These are phyloP conservation scores for Helicoverpa assulta DNA, from an alignment of 2,888 invertebrate species.

Conservation along the genomic window DNA sequence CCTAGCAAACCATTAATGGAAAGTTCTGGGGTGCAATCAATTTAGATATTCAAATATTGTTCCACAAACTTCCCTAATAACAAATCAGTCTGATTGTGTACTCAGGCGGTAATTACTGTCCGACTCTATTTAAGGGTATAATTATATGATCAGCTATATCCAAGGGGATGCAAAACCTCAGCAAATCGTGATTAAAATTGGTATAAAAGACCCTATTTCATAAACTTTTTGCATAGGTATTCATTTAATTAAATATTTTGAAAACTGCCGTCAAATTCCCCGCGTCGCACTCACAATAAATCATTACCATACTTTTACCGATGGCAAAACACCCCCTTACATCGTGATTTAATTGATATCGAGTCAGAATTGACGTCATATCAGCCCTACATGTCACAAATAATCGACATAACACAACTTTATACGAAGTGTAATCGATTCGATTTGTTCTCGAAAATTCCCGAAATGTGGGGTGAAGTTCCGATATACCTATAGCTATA, in stretches of 20 bases:
- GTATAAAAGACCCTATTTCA: too few species aligned
- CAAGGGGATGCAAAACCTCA: too few species aligned
- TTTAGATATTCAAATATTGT: constrained; percentile 58
- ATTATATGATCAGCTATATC: constrained; percentile 12
- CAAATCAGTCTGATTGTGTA: constrained; percentile 43
- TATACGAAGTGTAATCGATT: neutral
- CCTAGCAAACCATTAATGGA: constrained; percentile 23
- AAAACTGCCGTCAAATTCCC: neutral
- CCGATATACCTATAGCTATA: neutral
- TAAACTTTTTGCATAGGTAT: too few species aligned
- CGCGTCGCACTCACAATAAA: neutral
- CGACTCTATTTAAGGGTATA: constrained; percentile 18
- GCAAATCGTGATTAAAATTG: too few species aligned
- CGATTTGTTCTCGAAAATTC: neutral
- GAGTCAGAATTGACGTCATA: neutral
- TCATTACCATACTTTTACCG: neutral
- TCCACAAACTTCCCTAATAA: constrained; percentile 47
- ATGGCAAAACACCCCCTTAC: neutral
- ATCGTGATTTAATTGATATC: neutral
- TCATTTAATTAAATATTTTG: too few species aligned
- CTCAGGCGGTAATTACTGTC: constrained; percentile 40
- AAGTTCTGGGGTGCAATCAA: constrained; percentile 43
- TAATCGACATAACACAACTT: neutral
- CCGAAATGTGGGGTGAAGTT: neutral
- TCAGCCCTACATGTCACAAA: neutral